phyloP scores from a whole-genome alignment of 2,888 invertebrate species.

The Esperia sulphurella region DNA sequence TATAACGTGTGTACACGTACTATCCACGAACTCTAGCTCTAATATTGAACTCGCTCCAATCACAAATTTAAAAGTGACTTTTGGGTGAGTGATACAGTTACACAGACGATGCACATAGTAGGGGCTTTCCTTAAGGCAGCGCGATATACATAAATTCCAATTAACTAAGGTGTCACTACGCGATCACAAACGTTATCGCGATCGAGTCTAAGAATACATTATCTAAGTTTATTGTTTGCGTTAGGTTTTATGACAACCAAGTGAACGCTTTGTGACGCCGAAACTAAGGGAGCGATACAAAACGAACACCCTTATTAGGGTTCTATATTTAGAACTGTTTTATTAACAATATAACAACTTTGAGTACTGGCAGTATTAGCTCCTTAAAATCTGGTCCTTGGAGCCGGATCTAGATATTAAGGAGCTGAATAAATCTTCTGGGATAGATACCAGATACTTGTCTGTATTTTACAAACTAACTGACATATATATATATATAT shows the following conservation, averaged over 20 bases:
- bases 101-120: background rate
- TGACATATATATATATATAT: no score
- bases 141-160: constrained; percentile 70
- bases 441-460: no score
- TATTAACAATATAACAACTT: no score
- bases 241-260: constrained; percentile 41
- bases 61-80: background rate
- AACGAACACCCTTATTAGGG: constrained; percentile 1
- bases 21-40: no score
- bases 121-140: constrained; percentile 13
- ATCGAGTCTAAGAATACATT: constrained; percentile 41
- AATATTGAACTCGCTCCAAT: no score
- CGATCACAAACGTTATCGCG: constrained; percentile 51
- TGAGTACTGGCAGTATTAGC: no score
- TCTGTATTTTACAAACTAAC: no score
- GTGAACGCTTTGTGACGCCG: constrained; percentile 22
- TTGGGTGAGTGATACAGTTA: background rate
- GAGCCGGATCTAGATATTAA: no score
- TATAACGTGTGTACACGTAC: no score
- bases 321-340: background rate
- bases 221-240: constrained; percentile 52
- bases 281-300: constrained; percentile 13
- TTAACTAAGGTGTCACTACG: constrained; percentile 62
- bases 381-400: no score
- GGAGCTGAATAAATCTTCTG: no score